Evolutionary conservation across 2,797 vertebrate genomes (phyloP).

Genomic region (Sebastes steindachneri): DNA sequence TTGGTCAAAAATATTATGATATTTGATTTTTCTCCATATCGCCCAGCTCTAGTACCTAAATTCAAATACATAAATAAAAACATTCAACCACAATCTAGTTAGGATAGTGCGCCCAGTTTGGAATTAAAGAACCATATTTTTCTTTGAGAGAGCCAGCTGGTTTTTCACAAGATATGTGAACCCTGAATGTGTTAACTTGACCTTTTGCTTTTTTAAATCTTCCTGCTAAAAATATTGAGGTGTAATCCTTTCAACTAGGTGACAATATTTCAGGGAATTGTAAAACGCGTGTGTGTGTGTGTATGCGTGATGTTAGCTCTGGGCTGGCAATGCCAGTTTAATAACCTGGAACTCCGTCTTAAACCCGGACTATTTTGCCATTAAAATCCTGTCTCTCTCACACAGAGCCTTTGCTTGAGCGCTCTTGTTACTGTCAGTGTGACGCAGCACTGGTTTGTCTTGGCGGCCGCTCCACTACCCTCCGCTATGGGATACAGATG

Average conservation of each 20-base stretch:
- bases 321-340: conserved; percentile 62
- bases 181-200: conserved; percentile 83
- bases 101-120: neutral
- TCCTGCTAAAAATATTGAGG: conserved; percentile 80
- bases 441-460: conserved; percentile 81
- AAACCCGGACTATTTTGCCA: conserved; percentile 45
- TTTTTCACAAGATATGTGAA: conserved; percentile 46
- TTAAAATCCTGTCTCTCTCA: conserved; percentile 61
- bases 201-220: conserved; percentile 78
- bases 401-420: conserved; percentile 57
- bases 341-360: conserved; percentile 49
- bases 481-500: conserved; percentile 84
- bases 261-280: conserved; percentile 84
- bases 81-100: neutral
- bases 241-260: conserved; percentile 86
- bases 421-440: conserved; percentile 76
- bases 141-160: neutral
- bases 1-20: neutral
- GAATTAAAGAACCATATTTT: neutral
- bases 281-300: conserved; percentile 69
- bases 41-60: neutral
- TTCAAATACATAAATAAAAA: neutral
- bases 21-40: neutral
- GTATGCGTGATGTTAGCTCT: conserved; percentile 26
- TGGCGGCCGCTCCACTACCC: conserved; percentile 69